A percentile compares a stretch with the other conserved stretches of the same genome.
These are phyloP conservation scores for Heliocidaris erythrogramma DNA, from an alignment of 35 echinoderm and acorn worm species.

Conservation along the genomic window DNA sequence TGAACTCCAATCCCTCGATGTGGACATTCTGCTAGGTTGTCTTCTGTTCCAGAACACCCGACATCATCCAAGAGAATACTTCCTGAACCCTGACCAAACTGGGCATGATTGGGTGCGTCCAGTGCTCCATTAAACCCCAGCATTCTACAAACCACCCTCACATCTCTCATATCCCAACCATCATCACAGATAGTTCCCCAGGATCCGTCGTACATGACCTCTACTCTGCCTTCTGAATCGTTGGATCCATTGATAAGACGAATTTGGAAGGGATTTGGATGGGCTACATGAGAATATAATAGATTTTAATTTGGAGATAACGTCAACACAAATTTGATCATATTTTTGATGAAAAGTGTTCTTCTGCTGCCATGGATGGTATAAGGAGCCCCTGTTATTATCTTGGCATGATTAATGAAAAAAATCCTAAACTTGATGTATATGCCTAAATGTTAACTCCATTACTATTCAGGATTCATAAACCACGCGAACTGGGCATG, in stretches of 20 bases:
- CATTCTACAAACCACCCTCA: neutral
- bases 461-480: no score
- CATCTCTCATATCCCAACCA: neutral
- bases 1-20: neutral
- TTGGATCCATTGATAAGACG: neutral
- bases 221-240: neutral
- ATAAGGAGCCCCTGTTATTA: no score
- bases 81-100: neutral
- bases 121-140: neutral
- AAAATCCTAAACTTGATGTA: no score
- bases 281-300: no score
- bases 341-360: no score
- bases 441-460: no score
- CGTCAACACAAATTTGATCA: no score
- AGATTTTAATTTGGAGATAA: no score
- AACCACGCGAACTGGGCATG: no score
- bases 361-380: no score
- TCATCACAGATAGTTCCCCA: neutral
- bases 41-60: neutral
- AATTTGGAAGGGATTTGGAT: neutral
- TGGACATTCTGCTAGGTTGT: neutral
- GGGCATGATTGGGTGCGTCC: neutral
- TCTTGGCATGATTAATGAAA: no score
- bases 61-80: neutral
- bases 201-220: neutral